Base-by-base conservation (phyloP, 2,888 invertebrate species). In the Archips xylosteana region DNA sequence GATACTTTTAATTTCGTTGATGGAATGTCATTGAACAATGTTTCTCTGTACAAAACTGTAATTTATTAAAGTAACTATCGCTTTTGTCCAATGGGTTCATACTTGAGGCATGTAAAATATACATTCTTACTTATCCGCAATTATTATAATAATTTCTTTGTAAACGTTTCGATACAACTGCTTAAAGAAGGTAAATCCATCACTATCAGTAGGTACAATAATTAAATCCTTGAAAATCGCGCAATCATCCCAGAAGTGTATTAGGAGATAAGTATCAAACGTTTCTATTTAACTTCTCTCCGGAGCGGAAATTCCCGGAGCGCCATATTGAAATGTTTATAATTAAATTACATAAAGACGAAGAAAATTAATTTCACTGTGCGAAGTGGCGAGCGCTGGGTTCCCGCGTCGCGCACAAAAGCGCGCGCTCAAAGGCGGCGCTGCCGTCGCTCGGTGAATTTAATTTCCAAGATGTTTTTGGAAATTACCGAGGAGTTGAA, bases 261-360 rank as follows among this genome's bases (percentile, higher is more conserved):
- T 93, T 92, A 92, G 87, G 87, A 92, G 94, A 94, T 93, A 93
- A 94, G 92, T 92, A 94, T 94, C 92, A 93, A 94, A 93, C 94
- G 93, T 92, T 94, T 94, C 94, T 91, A 93, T 94, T 94, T 93
- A 94, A 94, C 92, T 92, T 92, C 91, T 88, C 91, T 89, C 85
- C 83, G 84, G 86, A 84, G 91, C 90, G 90, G 92, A 92, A 94
- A 92, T 92, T 93, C 92, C 91, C 92, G 83, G 89, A 87, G 92
- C 94, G 93, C 93, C 91, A 94, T 94, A 94, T 94, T 94, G 94
- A 94, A 94, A 94, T 94, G 94, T 94, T 94, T 94, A 94, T 94
- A 94, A 94, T 94, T 94, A 93, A 94, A 94, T 94, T 94, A 94
- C 93, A 94, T 94, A 94, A 94, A 94, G 94, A 94, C 94, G 94